Evolutionary conservation across 1,140 invertebrate genomes (phyloP), one percentile per base, ranked within the genome.

Genomic region (Brachionus rotundiformis): DNA sequence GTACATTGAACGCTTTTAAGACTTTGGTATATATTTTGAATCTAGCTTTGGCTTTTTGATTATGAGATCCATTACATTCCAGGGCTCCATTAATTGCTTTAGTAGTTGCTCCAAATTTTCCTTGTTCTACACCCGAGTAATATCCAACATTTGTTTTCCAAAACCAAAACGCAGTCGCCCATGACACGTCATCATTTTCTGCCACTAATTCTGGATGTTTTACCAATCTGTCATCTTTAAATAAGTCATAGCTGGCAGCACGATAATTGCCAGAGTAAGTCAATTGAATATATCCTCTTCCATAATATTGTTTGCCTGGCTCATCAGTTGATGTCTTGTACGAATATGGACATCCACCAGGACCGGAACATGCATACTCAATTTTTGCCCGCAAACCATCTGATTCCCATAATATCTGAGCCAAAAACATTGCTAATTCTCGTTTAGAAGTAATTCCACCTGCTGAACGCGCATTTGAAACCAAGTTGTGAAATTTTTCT

Each of bases 261-360:
- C 54, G 27, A 59, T 77, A 77, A 77, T 77, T 77, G 3, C 73
- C 44, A 13, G 73, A 54, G 23, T 41, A 77, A 13, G 73, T 54
- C 23, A 77, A 77, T 54, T 77, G 73, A 54, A 77, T 54, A n/a
- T 54, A 77, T 19, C 73, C 73, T 31, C 73, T 25, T 10, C 73
- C 73, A 31, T 33, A 77, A 19, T 77, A 77, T 59, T 77, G 73
- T 16, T 19, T 54, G 2, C 47, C 73, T 1, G 73, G 73, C 19
- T 44, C 25, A 19, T 54, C 44, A 25, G 6, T 19, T 11, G 11
- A 5, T 33, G 73, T 16, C 33, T 33, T 27, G 16, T 54, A 77
- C 13, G 25, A 33, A 10, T 59, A 47, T 7, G 36, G 44, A 36
- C 47, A 77, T 19, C 47, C 73, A 54, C 47, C 33, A 4, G 73